These are phyloP conservation scores for Nestor notabilis DNA, from an alignment of 2,113 vertebrate species.

Conservation along the genomic window DNA sequence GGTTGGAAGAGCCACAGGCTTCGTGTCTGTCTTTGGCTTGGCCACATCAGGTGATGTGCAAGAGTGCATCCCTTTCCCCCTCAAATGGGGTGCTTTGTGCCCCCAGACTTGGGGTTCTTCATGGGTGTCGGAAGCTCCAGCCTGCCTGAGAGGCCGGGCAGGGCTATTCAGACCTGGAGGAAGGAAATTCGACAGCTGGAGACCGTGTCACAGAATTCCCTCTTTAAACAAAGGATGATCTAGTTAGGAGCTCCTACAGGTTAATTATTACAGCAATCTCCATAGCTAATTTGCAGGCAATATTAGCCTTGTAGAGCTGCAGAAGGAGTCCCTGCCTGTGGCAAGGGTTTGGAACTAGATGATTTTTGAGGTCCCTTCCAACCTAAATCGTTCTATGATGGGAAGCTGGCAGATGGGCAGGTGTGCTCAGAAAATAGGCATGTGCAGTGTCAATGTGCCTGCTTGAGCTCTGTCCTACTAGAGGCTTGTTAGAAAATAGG, in stretches of 20 bases:
- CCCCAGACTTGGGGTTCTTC: background rate
- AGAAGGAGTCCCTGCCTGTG: background rate
- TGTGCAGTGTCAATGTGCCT: background rate
- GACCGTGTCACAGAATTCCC: background rate
- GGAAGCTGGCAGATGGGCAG: background rate
- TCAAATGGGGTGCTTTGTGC: background rate
- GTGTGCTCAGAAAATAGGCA: background rate
- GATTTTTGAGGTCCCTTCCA: background rate
- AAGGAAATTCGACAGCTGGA: background rate
- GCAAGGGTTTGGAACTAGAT: background rate
- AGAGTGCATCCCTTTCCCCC: too few relatives aligned
- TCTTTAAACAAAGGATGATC: background rate
- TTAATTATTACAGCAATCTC: background rate
- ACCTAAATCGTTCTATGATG: background rate
- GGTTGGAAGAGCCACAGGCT: background rate
- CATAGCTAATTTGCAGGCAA: background rate
- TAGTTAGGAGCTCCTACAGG: background rate
- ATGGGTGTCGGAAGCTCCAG: background rate
- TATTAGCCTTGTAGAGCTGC: background rate
- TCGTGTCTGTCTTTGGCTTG: background rate
- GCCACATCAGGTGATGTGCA: background rate
- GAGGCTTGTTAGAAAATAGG: accelerated
- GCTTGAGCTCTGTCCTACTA: background rate
- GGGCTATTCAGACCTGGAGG: background rate
- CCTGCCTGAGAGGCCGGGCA: too few relatives aligned